A percentile compares a stretch with the other conserved stretches of the same genome.
Conservation (phyloP, 2,113 vertebrate species). For the Myrmecophaga tridactyla region DNA sequence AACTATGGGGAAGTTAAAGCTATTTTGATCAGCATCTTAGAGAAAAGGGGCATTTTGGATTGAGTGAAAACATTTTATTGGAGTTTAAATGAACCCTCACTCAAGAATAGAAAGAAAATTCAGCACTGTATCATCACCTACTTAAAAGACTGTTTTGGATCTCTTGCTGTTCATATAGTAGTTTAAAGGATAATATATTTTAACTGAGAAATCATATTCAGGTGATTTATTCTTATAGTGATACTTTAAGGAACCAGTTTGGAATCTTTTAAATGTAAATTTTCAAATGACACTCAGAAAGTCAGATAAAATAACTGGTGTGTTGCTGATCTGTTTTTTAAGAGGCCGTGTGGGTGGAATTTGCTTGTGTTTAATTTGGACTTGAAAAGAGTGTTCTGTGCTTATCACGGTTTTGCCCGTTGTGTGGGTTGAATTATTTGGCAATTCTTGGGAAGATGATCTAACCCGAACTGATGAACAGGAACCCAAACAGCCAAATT, state of each 20-base stretch:
- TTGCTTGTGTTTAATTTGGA: slow-evolving; percentile 59
- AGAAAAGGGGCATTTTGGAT: background rate
- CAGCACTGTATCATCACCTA: background rate
- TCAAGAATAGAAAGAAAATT: background rate
- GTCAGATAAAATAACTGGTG: background rate
- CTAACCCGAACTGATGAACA: slow-evolving; percentile 22
- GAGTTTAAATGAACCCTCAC: background rate
- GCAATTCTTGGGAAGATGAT: background rate
- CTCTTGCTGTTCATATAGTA: background rate
- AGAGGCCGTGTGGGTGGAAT: slow-evolving; percentile 1
- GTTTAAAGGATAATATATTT: background rate
- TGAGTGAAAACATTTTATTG: background rate
- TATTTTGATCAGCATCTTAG: background rate
- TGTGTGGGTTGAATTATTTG: background rate
- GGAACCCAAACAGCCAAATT: slow-evolving; percentile 44
- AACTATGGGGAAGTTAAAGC: too few species aligned
- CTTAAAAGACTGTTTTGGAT: background rate
- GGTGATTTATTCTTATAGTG: slow-evolving; percentile 40
- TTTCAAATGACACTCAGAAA: slow-evolving; percentile 40
- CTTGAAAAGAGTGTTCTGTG: slow-evolving; percentile 34
- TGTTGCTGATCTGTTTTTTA: slow-evolving; percentile 31
- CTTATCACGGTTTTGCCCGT: slow-evolving; percentile 40
- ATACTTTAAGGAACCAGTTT: slow-evolving; percentile 41
- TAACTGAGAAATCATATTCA: background rate
- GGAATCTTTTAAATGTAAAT: slow-evolving; percentile 60